Evolutionary conservation across 2,888 invertebrate genomes (phyloP), one percentile per base, ranked within the genome.

Genomic region (Pterostichus niger): DNA sequence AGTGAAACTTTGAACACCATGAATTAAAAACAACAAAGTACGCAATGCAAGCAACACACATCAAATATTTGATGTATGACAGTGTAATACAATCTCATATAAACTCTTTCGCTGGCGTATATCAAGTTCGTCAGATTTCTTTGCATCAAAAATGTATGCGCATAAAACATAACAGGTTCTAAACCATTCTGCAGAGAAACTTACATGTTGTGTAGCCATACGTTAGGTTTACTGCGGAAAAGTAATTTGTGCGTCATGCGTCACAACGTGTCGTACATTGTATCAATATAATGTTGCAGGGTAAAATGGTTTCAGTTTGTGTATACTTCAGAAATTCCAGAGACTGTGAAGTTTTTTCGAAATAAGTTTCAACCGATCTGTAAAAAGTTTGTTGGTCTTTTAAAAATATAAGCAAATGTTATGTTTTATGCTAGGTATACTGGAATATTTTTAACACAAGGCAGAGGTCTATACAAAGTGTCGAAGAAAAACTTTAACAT

Each of bases 231-330:
- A 73, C 56, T n/a, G 24, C 52, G 54, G 31, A 56, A 54, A 81
- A 71, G 73, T 81, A 81, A 81, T 68, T 81, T 56, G 56, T 81
- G 35, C 73, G 54, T 44, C 81, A 35, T 13, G 49, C 49, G 49
- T 49, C 13, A 11, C 49, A 49, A 6, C 9, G 40, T 6, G 40
- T 9, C 40, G 40, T 40, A 24, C 24, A 17, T 31, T 44, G n/a
- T 73, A 73, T 68, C 40, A 46, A 11, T 7, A 31, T 44, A 73
- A 73, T 44, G 15, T 71, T n/a, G 40, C n/a, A 54, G 77, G n/a
- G 52, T 54, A n/a, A 33, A 46, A 31, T 31, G 61, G 31, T 44
- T 61, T 24, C 24, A 24, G 24, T 24, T 24, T 24, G 24, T 24
- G 9, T 13, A 40, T 24, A 61, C 46, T 15, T 46, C 1, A 10